Evolutionary conservation across 2,797 vertebrate genomes (phyloP).

Genomic region (Taenioides sp.): DNA sequence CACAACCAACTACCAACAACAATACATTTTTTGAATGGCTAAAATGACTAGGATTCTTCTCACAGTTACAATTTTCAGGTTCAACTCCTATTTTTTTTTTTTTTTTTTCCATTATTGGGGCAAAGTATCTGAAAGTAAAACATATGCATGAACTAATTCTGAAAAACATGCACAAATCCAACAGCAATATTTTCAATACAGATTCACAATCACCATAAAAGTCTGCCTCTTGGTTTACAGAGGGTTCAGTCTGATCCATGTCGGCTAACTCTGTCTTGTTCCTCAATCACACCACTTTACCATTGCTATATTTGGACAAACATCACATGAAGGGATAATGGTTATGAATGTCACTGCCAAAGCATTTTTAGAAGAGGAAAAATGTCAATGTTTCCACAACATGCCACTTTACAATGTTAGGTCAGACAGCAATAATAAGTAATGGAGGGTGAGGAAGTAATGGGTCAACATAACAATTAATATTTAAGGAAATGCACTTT

Average conservation of each 20-base stretch:
- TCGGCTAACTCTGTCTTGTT: conserved; percentile 20
- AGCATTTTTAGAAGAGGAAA: conserved; percentile 18
- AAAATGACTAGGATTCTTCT: no score
- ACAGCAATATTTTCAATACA: not conserved
- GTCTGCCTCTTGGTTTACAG: not conserved
- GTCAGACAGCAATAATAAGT: not conserved
- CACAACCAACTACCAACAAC: no score
- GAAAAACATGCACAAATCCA: not conserved
- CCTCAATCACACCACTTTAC: conserved; percentile 22
- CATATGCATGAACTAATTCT: not conserved
- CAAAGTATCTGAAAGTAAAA: not conserved
- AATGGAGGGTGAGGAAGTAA: not conserved
- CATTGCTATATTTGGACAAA: conserved; percentile 31
- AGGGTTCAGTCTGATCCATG: not conserved
- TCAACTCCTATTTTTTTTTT: no score
- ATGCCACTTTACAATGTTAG: not conserved
- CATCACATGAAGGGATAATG: conserved; percentile 41
- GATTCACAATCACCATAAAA: conserved; percentile 3
- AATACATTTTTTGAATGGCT: no score
- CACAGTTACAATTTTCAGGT: no score
- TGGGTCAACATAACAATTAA: no score
- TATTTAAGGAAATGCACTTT: no score
- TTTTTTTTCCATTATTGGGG: no score
- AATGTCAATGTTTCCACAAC: conserved; percentile 5
- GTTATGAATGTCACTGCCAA: conserved; percentile 14